Evolutionary conservation across 2,888 invertebrate genomes (phyloP).

Genomic region (Dryococelus australis): DNA sequence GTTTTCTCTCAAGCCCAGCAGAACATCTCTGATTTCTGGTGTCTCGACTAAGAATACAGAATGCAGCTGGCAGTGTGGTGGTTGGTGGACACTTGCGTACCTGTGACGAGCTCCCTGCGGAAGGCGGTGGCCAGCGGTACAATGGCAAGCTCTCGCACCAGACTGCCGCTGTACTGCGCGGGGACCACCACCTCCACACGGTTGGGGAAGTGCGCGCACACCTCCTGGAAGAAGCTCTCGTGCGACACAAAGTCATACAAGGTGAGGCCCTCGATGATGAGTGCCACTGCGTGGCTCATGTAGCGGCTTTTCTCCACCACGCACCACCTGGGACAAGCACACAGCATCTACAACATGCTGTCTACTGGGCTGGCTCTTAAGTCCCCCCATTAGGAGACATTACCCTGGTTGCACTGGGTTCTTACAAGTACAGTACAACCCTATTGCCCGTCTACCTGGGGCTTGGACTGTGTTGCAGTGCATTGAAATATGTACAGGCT

Average conservation of each 20-base stretch:
- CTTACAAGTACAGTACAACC: too few species aligned
- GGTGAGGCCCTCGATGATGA: conserved; percentile 82
- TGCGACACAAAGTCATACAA: conserved; percentile 73
- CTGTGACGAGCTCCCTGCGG: conserved; percentile 63
- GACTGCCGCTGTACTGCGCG: conserved; percentile 71
- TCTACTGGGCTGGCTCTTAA: too few species aligned
- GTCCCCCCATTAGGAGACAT: too few species aligned
- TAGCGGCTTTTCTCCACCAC: conserved; percentile 74
- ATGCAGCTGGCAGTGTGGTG: too few species aligned
- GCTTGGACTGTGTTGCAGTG: too few species aligned
- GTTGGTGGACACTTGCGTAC: conserved; percentile 36
- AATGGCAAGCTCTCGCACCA: conserved; percentile 78
- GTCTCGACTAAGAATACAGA: too few species aligned
- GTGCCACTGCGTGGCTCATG: conserved; percentile 58
- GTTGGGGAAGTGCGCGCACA: conserved; percentile 68
- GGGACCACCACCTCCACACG: conserved; percentile 80
- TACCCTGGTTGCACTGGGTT: too few species aligned
- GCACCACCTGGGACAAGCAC: conserved; percentile 72
- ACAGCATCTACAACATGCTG: too few species aligned
- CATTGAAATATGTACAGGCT: too few species aligned
- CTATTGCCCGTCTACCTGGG: too few species aligned
- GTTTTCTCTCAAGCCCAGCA: too few species aligned
- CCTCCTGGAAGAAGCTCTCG: conserved; percentile 67
- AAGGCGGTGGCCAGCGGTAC: conserved; percentile 79
- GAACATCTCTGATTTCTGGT: too few species aligned